Percentiles rank a stretch among this genome's conserved stretches.
phyloP scores from a whole-genome alignment of 2,797 vertebrate genomes.

The Siniperca obscura region DNA sequence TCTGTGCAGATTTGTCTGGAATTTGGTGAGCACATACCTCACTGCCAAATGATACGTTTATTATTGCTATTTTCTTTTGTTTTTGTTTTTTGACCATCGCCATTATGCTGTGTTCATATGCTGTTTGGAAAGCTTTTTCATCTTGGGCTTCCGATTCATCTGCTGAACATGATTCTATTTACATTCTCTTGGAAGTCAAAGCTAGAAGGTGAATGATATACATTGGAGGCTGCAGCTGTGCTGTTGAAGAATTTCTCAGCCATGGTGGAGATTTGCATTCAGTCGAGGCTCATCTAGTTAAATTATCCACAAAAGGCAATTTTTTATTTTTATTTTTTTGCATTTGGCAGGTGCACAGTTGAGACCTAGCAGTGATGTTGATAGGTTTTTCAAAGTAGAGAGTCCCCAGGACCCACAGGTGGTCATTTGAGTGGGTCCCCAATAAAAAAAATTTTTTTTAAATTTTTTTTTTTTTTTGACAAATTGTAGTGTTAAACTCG shows the following conservation, averaged over 20 bases:
- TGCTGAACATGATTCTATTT: conserved; percentile 34
- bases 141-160: conserved; percentile 19
- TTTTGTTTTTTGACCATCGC: background rate
- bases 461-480: too few relatives aligned
- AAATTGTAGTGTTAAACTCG: too few relatives aligned
- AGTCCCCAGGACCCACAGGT: too few relatives aligned
- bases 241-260: conserved; percentile 8
- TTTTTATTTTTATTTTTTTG: too few relatives aligned
- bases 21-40: background rate
- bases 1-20: background rate
- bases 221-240: conserved; percentile 53
- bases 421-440: too few relatives aligned
- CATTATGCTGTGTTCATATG: background rate
- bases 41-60: background rate
- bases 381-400: too few relatives aligned
- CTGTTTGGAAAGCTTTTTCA: conserved; percentile 4
- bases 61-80: background rate
- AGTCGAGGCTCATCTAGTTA: background rate
- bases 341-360: background rate
- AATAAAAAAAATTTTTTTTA: too few relatives aligned
- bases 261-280: background rate
- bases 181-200: conserved; percentile 51
- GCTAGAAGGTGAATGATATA: conserved; percentile 55
- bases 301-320: background rate
- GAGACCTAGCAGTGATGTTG: too few relatives aligned